These are phyloP conservation scores for Alloplasta piceator DNA, from an alignment of 2,888 invertebrate species.

Conservation along the genomic window DNA sequence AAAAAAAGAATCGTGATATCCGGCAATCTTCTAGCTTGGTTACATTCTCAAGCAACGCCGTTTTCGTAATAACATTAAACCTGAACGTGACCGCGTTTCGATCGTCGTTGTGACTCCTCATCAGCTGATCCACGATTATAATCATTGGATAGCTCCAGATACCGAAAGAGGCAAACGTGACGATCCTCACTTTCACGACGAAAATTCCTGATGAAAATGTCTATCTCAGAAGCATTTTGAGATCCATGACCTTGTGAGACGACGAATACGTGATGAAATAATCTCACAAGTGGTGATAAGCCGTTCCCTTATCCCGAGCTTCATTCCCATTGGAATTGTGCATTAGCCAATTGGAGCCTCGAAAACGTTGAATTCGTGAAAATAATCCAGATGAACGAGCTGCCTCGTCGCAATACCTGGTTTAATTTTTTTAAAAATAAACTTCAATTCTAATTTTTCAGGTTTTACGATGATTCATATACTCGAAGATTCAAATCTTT, in stretches of 20 bases:
- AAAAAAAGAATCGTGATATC: too few species aligned
- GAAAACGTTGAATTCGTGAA: too few species aligned
- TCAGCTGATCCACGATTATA: slow-evolving; percentile 44
- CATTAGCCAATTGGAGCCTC: too few species aligned
- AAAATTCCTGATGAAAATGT: slow-evolving; percentile 18
- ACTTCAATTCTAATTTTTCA: too few species aligned
- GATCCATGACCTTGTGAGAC: slow-evolving; percentile 16
- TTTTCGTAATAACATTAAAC: slow-evolving; percentile 40
- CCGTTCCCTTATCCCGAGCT: slow-evolving; percentile 15
- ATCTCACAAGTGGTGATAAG: slow-evolving; percentile 17
- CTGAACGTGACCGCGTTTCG: slow-evolving; percentile 45
- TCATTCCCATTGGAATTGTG: too few species aligned
- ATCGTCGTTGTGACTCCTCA: slow-evolving; percentile 40
- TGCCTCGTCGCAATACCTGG: too few species aligned
- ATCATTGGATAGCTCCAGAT: slow-evolving; percentile 26
- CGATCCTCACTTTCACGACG: slow-evolving; percentile 10
- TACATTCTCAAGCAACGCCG: neutral
- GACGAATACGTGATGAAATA: slow-evolving; percentile 39
- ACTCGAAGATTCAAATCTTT: too few species aligned
- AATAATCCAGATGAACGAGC: too few species aligned
- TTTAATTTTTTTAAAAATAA: too few species aligned
- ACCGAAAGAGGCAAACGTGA: slow-evolving; percentile 37
- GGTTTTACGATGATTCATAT: too few species aligned
- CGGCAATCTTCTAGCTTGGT: too few species aligned
- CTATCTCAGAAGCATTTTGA: slow-evolving; percentile 31